Conservation (phyloP, 2,113 vertebrate genomes). For the Romanogobio albipinnatus region DNA sequence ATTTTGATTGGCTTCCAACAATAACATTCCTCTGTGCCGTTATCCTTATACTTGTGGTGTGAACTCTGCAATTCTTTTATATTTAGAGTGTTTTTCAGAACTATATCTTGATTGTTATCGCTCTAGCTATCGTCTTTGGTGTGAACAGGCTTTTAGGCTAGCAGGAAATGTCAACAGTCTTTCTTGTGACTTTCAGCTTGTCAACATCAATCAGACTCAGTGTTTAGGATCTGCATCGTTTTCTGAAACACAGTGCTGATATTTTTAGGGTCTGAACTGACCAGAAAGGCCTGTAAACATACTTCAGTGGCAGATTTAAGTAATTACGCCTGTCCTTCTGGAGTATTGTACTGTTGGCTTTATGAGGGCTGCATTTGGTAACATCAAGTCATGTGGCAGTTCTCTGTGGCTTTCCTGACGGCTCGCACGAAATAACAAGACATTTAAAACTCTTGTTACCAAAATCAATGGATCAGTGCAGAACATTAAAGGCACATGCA, state of each 20-base stretch:
- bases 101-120: too few relatives aligned
- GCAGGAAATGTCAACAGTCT: not conserved
- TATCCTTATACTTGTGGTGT: too few relatives aligned
- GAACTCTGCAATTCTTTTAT: too few relatives aligned
- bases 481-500: constrained; percentile 3
- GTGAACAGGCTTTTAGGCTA: not conserved
- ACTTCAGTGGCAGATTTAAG: constrained; percentile 51
- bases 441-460: constrained; percentile 3
- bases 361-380: constrained; percentile 37
- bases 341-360: constrained; percentile 45
- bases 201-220: not conserved
- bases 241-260: constrained; percentile 2
- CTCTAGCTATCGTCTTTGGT: too few relatives aligned
- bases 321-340: constrained; percentile 43
- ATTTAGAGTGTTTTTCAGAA: too few relatives aligned
- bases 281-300: constrained; percentile 34
- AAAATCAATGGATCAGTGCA: constrained; percentile 14
- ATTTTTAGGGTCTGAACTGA: constrained; percentile 29
- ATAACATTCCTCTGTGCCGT: too few relatives aligned
- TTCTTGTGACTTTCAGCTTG: not conserved
- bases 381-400: constrained; percentile 45
- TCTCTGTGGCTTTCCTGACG: constrained; percentile 37
- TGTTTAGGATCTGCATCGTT: not conserved
- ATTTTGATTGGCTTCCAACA: too few relatives aligned
- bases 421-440: not conserved